Evolutionary conservation across 2,113 vertebrate species (phyloP).

Genomic region (Cygnus buccinator): DNA sequence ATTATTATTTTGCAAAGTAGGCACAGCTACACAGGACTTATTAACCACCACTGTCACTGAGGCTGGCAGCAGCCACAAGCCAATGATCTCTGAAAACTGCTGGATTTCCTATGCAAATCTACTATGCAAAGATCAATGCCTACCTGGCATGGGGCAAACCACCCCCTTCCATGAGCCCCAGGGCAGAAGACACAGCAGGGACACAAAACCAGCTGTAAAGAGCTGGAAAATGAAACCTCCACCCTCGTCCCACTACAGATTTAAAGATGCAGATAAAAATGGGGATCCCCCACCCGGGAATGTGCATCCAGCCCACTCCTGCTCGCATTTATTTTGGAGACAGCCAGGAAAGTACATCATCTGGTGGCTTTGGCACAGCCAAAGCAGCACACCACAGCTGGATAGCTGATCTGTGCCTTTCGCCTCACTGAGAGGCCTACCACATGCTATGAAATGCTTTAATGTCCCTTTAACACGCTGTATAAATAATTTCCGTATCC

Average conservation of each 20-base stretch:
- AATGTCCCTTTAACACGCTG: slow-evolving; percentile 58
- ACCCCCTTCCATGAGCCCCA: not conserved
- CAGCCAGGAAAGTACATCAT: slow-evolving; percentile 30
- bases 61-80: not conserved
- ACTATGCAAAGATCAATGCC: rapidly evolving
- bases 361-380: slow-evolving; percentile 60
- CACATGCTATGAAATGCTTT: slow-evolving; percentile 60
- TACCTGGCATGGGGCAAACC: not conserved
- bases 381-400: slow-evolving; percentile 46
- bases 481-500: slow-evolving; percentile 64
- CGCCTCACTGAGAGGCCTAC: slow-evolving; percentile 20
- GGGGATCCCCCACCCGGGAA: not conserved
- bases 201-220: not conserved
- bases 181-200: not conserved
- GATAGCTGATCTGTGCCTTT: slow-evolving; percentile 52
- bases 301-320: not conserved
- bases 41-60: not conserved
- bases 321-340: not conserved
- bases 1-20: not conserved
- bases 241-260: not conserved
- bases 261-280: not conserved
- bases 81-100: not conserved
- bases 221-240: not conserved
- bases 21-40: not conserved
- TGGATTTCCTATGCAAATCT: not conserved